Evolutionary conservation across 2,797 vertebrate genomes (phyloP).

Genomic region (Tenualosa thibaudeaui): DNA sequence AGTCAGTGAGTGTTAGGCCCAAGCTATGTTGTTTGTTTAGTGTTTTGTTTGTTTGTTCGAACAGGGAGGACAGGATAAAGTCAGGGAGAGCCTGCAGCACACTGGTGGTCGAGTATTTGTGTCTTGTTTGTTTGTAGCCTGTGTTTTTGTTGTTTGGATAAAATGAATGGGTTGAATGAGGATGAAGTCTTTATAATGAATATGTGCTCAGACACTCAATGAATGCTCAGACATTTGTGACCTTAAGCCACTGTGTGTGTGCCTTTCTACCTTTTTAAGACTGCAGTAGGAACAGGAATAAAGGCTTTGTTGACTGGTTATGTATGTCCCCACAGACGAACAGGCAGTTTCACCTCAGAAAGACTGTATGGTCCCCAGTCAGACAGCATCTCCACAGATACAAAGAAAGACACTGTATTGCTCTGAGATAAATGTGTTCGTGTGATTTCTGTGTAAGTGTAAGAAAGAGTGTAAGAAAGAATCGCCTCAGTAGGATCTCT

Average conservation of each 20-base stretch:
- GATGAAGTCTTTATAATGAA: not conserved
- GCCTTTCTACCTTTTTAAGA: too few relatives aligned
- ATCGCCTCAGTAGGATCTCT: not conserved
- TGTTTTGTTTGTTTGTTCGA: not conserved
- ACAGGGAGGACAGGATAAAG: not conserved
- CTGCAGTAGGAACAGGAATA: too few relatives aligned
- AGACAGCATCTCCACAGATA: not conserved
- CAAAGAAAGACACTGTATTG: not conserved
- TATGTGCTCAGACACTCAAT: too few relatives aligned
- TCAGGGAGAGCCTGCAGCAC: not conserved
- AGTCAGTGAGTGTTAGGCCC: not conserved
- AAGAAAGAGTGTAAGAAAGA: not conserved
- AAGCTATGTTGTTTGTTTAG: not conserved
- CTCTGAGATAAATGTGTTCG: not conserved
- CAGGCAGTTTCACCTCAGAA: not conserved
- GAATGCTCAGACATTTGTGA: too few relatives aligned
- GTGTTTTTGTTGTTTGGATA: not conserved
- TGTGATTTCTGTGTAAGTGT: too few relatives aligned
- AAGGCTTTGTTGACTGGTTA: too few relatives aligned
- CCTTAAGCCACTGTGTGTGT: too few relatives aligned
- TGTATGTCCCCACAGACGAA: too few relatives aligned
- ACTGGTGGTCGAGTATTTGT: not conserved
- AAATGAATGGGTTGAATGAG: not conserved
- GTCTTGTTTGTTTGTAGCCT: not conserved
- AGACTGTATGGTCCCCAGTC: not conserved